Conservation (phyloP, 1,140 invertebrate species). For the Drosophila gunungcola region DNA sequence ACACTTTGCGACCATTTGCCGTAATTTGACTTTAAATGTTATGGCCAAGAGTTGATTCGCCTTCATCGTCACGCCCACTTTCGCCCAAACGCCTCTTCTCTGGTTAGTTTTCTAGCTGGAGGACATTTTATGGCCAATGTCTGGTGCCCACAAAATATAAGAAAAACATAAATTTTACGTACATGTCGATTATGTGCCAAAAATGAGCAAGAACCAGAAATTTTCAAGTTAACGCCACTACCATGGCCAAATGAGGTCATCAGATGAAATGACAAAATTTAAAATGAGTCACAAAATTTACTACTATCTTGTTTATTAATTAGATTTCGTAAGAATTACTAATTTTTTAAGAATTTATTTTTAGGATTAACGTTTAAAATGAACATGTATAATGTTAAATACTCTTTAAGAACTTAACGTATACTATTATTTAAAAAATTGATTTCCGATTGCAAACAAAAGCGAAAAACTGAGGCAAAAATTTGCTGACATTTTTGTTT, state of each 20-base stretch:
- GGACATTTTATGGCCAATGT: constrained; percentile 69
- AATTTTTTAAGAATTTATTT: too few species aligned
- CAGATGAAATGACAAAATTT: constrained; percentile 16
- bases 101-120: constrained; percentile 64
- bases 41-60: constrained; percentile 63
- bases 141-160: constrained; percentile 53
- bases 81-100: background rate
- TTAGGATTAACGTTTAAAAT: too few species aligned
- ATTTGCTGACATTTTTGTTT: background rate
- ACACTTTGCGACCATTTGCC: constrained; percentile 83
- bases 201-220: constrained; percentile 46
- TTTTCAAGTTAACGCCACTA: constrained; percentile 6
- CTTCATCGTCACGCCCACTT: constrained; percentile 7
- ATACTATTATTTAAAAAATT: constrained; percentile 1
- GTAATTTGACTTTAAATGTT: constrained; percentile 84
- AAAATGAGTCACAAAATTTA: constrained; percentile 9
- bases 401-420: too few species aligned
- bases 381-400: background rate
- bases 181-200: constrained; percentile 77
- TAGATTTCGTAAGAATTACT: too few species aligned
- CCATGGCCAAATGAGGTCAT: constrained; percentile 63
- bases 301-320: background rate
- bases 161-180: constrained; percentile 76
- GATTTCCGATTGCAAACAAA: background rate
- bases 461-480: background rate